Conservation (phyloP, 2,113 vertebrate genomes). For the Leptosomus discolor region DNA sequence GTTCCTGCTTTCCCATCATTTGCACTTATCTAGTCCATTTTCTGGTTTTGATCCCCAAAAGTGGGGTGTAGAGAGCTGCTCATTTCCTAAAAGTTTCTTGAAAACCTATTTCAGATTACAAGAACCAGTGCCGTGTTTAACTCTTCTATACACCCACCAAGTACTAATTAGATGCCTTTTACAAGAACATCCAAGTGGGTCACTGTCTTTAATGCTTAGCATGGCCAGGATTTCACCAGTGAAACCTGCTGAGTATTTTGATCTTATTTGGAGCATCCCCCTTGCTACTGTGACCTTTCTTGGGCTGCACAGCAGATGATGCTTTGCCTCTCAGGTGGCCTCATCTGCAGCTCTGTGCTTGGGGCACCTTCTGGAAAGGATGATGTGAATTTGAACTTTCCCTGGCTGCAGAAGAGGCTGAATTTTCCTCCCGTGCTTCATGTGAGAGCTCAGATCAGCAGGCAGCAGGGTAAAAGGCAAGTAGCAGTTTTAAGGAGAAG, state of each 20-base stretch:
- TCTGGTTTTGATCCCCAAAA: neutral
- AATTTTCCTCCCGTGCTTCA: neutral
- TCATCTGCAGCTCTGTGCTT: neutral
- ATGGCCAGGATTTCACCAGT: neutral
- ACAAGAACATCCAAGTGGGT: neutral
- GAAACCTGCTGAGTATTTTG: neutral
- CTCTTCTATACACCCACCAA: neutral
- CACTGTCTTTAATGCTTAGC: neutral
- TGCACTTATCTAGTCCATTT: neutral
- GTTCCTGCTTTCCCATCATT: neutral
- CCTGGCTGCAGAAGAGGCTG: neutral
- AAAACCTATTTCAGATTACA: neutral
- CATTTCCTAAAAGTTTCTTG: neutral
- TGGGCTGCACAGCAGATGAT: neutral
- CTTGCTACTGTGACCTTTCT: neutral
- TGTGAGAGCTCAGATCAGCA: neutral
- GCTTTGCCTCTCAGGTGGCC: neutral
- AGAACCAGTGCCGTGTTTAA: neutral
- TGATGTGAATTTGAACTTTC: neutral
- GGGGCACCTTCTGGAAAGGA: neutral
- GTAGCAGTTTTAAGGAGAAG: neutral
- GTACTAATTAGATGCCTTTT: neutral
- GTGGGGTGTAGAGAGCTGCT: neutral
- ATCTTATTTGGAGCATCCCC: neutral
- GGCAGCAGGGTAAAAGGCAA: neutral